These are phyloP conservation scores for Achlya flavicornis DNA, from an alignment of 2,888 invertebrate species.

Conservation along the genomic window DNA sequence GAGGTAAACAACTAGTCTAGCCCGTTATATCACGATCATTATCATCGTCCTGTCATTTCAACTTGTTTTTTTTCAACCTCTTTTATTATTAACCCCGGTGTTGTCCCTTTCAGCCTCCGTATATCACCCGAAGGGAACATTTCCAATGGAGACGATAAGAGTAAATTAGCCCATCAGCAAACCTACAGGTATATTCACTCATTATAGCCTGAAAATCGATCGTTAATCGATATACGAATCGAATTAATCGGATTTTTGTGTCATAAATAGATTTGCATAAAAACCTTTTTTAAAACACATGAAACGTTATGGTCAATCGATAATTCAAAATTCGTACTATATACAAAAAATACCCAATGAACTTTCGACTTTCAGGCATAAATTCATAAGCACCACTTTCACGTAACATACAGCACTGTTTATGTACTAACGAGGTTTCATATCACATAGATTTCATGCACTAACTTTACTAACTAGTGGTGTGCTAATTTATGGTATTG, in stretches of 20 bases:
- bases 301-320: too few species aligned
- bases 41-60: slow-evolving; percentile 52
- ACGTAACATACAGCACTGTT: slow-evolving; percentile 14
- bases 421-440: slow-evolving; percentile 29
- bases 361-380: slow-evolving; percentile 3
- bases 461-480: slow-evolving; percentile 2
- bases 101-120: slow-evolving; percentile 85
- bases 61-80: slow-evolving; percentile 48
- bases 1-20: slow-evolving; percentile 71
- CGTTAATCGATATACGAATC: not conserved
- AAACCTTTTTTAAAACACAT: not conserved
- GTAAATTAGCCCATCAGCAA: slow-evolving; percentile 88
- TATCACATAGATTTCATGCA: slow-evolving; percentile 32
- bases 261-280: not conserved
- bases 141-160: slow-evolving; percentile 87
- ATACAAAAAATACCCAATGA: not conserved
- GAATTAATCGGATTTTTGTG: not conserved
- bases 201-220: slow-evolving; percentile 24
- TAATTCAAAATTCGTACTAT: too few species aligned
- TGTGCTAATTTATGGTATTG: not conserved
- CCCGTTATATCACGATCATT: slow-evolving; percentile 58
- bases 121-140: slow-evolving; percentile 84
- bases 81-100: slow-evolving; percentile 76
- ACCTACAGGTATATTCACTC: slow-evolving; percentile 87
- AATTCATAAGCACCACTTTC: slow-evolving; percentile 11